Percentiles rank a stretch among this genome's conserved stretches.
phyloP scores from a whole-genome alignment of 2,113 vertebrate genomes.

The Pagrus major region DNA sequence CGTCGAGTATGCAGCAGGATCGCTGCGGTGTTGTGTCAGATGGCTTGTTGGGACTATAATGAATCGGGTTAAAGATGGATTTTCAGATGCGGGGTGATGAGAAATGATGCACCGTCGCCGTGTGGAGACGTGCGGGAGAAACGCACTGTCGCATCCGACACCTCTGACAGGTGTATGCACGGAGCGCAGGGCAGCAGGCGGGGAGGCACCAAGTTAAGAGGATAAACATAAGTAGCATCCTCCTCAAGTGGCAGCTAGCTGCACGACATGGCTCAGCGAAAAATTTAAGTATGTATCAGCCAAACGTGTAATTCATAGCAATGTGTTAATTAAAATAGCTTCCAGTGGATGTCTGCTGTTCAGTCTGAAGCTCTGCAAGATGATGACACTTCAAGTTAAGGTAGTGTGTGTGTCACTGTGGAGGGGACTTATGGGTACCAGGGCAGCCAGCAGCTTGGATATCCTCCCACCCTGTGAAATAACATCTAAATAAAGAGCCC shows the following conservation, averaged over 20 bases:
- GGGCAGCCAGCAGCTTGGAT: constrained; percentile 67
- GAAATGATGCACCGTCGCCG: constrained; percentile 1
- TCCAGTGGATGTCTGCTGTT: not conserved
- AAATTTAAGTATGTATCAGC: not conserved
- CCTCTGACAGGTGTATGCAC: constrained; percentile 37
- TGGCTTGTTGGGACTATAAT: constrained; percentile 1
- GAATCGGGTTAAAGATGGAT: constrained; percentile 23
- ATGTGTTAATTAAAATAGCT: not conserved
- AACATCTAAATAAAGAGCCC: constrained; percentile 80
- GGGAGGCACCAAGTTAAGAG: constrained; percentile 48
- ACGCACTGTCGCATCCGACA: constrained; percentile 25
- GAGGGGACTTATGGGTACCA: constrained; percentile 55
- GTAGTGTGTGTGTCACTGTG: constrained; percentile 17
- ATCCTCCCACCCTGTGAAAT: constrained; percentile 72
- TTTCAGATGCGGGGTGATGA: not conserved
- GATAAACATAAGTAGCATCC: constrained; percentile 59
- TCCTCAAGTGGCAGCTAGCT: constrained; percentile 15
- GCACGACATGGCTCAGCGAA: constrained; percentile 13
- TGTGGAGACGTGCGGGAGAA: not conserved
- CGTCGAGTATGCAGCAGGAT: constrained; percentile 22
- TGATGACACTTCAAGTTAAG: constrained; percentile 15
- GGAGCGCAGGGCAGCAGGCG: constrained; percentile 27
- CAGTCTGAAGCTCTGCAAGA: not conserved
- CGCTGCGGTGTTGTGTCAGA: constrained; percentile 17
- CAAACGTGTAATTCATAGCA: constrained; percentile 15